Evolutionary conservation across 2,797 vertebrate species (phyloP).

Genomic region (Liasis olivaceus): DNA sequence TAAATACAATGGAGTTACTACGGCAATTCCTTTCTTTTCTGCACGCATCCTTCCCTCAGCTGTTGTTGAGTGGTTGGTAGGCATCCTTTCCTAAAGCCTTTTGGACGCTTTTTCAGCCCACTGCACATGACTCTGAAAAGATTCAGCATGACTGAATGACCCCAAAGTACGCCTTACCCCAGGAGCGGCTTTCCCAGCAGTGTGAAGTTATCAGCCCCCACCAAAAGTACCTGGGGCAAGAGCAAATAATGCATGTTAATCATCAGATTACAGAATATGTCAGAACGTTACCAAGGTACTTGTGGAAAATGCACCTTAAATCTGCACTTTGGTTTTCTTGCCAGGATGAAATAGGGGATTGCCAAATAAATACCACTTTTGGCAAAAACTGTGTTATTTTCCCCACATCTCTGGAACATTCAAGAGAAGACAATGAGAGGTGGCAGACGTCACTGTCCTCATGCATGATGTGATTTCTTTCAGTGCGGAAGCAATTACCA

Average conservation of each 20-base stretch:
- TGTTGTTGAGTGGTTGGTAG: not conserved
- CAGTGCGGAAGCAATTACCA: not conserved
- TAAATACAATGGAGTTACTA: not conserved
- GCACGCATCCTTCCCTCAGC: not conserved
- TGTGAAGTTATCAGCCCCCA: conserved; percentile 87
- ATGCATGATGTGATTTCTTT: not conserved
- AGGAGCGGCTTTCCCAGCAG: conserved; percentile 89
- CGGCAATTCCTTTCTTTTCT: not conserved
- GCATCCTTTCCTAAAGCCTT: not conserved
- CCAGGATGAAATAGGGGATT: not conserved
- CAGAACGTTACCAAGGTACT: not conserved
- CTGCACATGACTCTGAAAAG: not conserved
- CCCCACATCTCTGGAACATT: not conserved
- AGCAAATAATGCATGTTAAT: not conserved
- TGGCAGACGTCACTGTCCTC: not conserved
- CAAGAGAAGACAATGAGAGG: not conserved
- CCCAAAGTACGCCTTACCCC: conserved; percentile 69
- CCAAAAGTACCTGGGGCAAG: conserved; percentile 79
- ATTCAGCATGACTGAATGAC: not conserved
- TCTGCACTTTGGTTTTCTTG: not conserved
- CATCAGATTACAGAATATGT: not conserved
- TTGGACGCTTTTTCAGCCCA: not conserved
- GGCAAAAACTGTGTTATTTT: not conserved
- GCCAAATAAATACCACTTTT: not conserved
- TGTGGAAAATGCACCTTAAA: not conserved